phyloP scores from a whole-genome alignment of 2,888 invertebrate genomes.

The Diadegma fenestrale region DNA sequence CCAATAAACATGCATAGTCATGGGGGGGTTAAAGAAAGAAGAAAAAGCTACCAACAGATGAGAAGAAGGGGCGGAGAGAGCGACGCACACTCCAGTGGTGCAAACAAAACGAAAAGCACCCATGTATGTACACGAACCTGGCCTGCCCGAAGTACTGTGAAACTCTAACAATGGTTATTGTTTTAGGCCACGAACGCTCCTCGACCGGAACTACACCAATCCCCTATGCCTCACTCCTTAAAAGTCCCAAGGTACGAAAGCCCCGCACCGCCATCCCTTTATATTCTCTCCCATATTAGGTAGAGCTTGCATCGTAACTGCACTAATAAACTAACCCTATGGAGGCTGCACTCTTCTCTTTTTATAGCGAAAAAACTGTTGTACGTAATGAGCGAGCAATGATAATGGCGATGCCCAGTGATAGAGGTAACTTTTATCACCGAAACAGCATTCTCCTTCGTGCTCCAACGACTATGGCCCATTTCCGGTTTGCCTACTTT shows the following conservation, averaged over 20 bases:
- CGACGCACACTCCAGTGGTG: conserved; percentile 18
- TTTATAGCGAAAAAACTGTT: conserved; percentile 46
- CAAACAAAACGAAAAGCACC: conserved; percentile 60
- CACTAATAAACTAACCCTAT: conserved; percentile 72
- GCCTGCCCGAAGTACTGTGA: conserved; percentile 60
- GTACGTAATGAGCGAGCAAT: conserved; percentile 22
- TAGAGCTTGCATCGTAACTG: conserved; percentile 67
- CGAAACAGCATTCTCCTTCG: conserved; percentile 16
- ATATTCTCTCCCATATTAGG: conserved; percentile 12
- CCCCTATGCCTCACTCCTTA: conserved; percentile 21
- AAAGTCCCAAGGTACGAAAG: neutral
- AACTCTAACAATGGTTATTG: conserved; percentile 78
- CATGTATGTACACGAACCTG: conserved; percentile 61
- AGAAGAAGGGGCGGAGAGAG: neutral
- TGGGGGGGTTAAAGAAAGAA: neutral
- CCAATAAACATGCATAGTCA: conserved; percentile 4
- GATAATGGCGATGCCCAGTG: conserved; percentile 33
- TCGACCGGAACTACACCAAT: conserved; percentile 20
- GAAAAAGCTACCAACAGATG: neutral
- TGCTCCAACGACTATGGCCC: conserved; percentile 22
- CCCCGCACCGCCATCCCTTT: conserved; percentile 17
- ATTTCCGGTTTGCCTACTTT: conserved; percentile 7
- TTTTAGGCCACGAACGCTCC: conserved; percentile 70
- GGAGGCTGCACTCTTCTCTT: conserved; percentile 16
- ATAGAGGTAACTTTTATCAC: conserved; percentile 46